Evolutionary conservation across 1,140 invertebrate species (phyloP).

Genomic region (Sitobion miscanthi): DNA sequence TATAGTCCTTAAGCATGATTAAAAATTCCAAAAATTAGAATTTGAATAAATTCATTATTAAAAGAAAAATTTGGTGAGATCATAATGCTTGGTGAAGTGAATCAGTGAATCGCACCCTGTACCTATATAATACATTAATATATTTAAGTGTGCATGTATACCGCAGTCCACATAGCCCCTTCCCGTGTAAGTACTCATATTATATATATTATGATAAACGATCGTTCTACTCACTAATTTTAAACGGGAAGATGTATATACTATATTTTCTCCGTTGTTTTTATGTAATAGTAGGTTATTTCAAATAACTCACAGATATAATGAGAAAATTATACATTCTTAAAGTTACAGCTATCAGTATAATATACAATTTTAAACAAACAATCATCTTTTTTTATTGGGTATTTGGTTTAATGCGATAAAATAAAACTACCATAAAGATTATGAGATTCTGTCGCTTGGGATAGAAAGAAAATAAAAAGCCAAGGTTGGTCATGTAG

Average conservation of each 20-base stretch:
- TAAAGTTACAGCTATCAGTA: not conserved
- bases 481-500: not conserved
- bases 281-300: not conserved
- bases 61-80: not conserved
- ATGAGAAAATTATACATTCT: constrained; percentile 34
- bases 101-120: not conserved
- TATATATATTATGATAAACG: not conserved
- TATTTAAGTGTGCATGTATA: not conserved
- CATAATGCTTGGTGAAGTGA: not conserved
- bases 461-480: not conserved
- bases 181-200: no score
- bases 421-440: constrained; percentile 27
- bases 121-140: not conserved
- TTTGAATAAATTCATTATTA: not conserved
- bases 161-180: not conserved
- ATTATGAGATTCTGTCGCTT: constrained; percentile 1
- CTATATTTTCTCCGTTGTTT: not conserved
- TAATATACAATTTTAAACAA: not conserved
- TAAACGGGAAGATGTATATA: not conserved
- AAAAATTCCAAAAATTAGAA: not conserved
- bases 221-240: not conserved
- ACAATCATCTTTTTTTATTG: constrained; percentile 15
- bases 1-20: no score
- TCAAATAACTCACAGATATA: constrained; percentile 4
- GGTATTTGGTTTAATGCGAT: constrained; percentile 4